Evolutionary conservation across 2,113 vertebrate species (phyloP).

Genomic region (Megaleporinus macrocephalus): DNA sequence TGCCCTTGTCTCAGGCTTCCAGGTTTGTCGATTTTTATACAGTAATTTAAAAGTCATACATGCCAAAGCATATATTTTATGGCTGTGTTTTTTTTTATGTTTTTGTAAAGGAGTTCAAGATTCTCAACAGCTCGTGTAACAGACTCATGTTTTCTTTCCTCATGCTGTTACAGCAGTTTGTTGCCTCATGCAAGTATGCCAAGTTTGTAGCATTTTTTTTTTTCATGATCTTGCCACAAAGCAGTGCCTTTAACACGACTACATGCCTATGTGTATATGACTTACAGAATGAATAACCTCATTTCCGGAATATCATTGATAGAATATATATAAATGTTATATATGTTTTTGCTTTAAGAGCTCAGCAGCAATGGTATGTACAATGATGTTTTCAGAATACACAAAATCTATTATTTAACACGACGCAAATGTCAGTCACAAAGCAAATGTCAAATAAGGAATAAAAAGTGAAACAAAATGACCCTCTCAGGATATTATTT

Average conservation of each 20-base stretch:
- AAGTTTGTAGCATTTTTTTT: slow-evolving; percentile 7
- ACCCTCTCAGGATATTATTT: neutral
- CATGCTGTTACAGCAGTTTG: slow-evolving; percentile 10
- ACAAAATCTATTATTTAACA: slow-evolving; percentile 21
- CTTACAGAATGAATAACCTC: slow-evolving; percentile 13
- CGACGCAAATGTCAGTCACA: slow-evolving; percentile 14
- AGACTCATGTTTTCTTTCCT: slow-evolving; percentile 3
- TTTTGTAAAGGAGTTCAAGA: neutral
- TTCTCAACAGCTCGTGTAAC: slow-evolving; percentile 25
- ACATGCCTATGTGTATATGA: neutral
- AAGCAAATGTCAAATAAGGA: slow-evolving; percentile 12
- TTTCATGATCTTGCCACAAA: slow-evolving; percentile 9
- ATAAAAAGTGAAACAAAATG: slow-evolving; percentile 3
- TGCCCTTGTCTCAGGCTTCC: slow-evolving; percentile 50
- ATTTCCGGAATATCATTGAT: slow-evolving; percentile 2
- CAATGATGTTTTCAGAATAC: neutral
- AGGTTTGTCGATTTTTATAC: slow-evolving; percentile 46
- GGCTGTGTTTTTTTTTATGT: slow-evolving; percentile 28
- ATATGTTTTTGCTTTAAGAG: slow-evolving; percentile 7
- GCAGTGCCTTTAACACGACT: neutral
- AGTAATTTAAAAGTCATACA: slow-evolving; percentile 45
- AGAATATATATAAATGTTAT: neutral
- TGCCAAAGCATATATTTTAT: slow-evolving; percentile 27
- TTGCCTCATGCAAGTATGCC: slow-evolving; percentile 30
- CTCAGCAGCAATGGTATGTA: slow-evolving; percentile 20